A percentile compares a stretch with the other conserved stretches of the same genome.
Evolutionary conservation across 2,797 vertebrate species (phyloP).

Genomic region (Anguilla megastoma): DNA sequence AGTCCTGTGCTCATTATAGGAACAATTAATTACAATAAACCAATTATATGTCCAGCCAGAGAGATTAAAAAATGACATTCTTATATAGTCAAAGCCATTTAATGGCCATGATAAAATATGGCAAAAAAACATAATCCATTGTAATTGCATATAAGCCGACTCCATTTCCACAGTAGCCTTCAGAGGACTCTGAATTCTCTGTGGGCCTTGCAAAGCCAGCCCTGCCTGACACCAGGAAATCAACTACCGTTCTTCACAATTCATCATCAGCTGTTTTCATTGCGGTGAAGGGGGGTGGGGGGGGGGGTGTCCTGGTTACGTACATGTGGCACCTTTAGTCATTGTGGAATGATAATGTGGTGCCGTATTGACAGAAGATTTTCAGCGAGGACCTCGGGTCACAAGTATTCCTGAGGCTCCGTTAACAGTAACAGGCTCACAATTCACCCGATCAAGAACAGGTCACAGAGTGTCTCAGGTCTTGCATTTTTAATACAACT

Average conservation of each 20-base stretch:
- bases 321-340: background rate
- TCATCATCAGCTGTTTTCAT: background rate
- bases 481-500: background rate
- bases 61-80: conserved; percentile 68
- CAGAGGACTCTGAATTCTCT: background rate
- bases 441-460: background rate
- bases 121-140: conserved; percentile 71
- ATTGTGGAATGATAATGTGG: background rate
- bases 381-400: background rate
- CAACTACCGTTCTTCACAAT: background rate
- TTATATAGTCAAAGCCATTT: conserved; percentile 62
- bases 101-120: conserved; percentile 61
- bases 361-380: background rate
- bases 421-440: background rate
- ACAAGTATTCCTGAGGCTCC: background rate
- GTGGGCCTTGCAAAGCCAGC: background rate
- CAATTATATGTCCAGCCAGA: conserved; percentile 69
- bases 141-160: conserved; percentile 59
- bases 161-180: conserved; percentile 9
- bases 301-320: background rate
- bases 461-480: background rate
- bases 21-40: conserved; percentile 68
- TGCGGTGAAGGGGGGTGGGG: background rate
- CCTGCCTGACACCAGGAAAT: background rate
- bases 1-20: conserved; percentile 23